Percentiles rank a stretch among this genome's conserved stretches.
Evolutionary conservation across 2,888 invertebrate species (phyloP).

Genomic region (Danaus chrysippus): DNA sequence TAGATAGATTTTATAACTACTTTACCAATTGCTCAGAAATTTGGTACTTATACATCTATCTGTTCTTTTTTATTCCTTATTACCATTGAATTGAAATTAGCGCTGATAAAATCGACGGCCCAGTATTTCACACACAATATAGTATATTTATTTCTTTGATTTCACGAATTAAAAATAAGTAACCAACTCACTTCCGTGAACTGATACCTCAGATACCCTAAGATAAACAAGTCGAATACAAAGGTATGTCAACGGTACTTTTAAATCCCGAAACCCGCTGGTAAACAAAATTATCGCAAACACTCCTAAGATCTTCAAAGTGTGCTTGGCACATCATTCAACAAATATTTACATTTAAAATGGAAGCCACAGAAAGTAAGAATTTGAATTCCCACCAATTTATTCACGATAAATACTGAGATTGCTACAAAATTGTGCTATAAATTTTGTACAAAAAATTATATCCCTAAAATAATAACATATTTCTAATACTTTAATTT

Average conservation of each 20-base stretch:
- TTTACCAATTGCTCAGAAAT: too few relatives aligned
- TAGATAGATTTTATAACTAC: too few relatives aligned
- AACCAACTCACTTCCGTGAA: too few relatives aligned
- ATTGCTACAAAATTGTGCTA: too few relatives aligned
- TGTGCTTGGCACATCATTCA: conserved; percentile 1
- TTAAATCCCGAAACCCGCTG: neutral
- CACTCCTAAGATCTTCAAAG: conserved; percentile 7
- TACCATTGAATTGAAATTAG: too few relatives aligned
- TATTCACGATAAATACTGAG: neutral
- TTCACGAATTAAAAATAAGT: neutral
- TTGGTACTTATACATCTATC: too few relatives aligned
- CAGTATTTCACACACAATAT: neutral
- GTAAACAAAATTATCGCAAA: conserved; percentile 6
- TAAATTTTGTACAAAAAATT: too few relatives aligned
- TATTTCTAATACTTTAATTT: too few relatives aligned
- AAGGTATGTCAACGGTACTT: neutral
- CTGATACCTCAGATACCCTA: too few relatives aligned
- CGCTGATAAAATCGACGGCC: too few relatives aligned
- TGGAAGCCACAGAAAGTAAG: conserved; percentile 3
- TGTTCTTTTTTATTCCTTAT: too few relatives aligned
- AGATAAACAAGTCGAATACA: neutral
- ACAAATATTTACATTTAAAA: conserved; percentile 7
- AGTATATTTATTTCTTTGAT: neutral
- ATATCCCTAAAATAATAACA: too few relatives aligned
- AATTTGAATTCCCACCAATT: neutral